Conservation (phyloP, 2,113 vertebrate species). For the Dipodomys stephensi region DNA sequence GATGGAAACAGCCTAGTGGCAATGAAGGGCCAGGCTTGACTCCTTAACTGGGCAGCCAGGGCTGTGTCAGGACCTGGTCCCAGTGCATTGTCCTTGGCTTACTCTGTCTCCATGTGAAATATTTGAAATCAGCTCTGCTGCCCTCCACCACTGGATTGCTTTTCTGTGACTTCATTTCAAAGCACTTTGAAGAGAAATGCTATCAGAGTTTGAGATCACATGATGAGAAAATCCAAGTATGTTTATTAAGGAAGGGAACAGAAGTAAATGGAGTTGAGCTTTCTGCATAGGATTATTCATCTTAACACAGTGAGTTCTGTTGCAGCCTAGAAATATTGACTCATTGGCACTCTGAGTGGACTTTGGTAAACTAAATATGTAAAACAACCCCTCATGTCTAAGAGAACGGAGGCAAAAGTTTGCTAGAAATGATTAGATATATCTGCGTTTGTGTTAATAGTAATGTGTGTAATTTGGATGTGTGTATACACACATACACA, state of each 20-base stretch:
- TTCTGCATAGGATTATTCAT: conserved; percentile 44
- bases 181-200: conserved; percentile 28
- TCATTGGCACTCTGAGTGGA: neutral
- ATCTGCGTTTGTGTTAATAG: neutral
- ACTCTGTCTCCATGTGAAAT: neutral
- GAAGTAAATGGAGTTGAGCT: neutral
- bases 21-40: neutral
- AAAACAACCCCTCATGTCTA: neutral
- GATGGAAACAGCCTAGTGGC: neutral
- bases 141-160: neutral
- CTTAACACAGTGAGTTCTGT: conserved; percentile 13
- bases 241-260: conserved; percentile 19
- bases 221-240: conserved; percentile 47
- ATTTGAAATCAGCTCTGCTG: neutral
- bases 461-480: neutral
- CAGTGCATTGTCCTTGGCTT: neutral
- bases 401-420: conserved; percentile 2
- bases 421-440: neutral
- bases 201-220: conserved; percentile 36
- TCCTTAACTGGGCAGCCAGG: neutral
- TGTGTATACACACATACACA: neutral
- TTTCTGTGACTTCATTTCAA: neutral
- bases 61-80: neutral
- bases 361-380: neutral
- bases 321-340: neutral